Conservation (phyloP, 2,797 vertebrate species). For the Margarornis squamiger region DNA sequence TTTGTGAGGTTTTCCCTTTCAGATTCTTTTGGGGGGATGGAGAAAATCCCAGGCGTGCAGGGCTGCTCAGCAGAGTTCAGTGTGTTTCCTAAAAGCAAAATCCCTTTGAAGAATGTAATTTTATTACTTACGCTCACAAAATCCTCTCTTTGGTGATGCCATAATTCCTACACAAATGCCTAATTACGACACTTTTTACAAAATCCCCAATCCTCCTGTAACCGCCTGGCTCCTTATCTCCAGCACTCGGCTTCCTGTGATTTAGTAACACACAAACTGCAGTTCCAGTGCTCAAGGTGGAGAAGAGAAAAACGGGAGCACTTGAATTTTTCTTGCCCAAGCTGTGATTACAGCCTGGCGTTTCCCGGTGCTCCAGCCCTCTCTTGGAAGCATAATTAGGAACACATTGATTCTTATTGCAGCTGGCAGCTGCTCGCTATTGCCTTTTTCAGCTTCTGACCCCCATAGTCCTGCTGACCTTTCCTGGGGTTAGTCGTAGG, state of each 20-base stretch:
- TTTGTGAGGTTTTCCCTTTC: not conserved
- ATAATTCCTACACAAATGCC: not conserved
- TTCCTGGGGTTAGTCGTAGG: conserved; percentile 77
- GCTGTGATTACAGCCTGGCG: conserved; percentile 24
- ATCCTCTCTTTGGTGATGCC: not conserved
- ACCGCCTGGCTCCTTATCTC: conserved; percentile 57
- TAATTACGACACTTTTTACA: not conserved
- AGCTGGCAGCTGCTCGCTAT: conserved; percentile 72
- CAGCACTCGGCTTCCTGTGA: conserved; percentile 54
- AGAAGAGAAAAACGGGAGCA: conserved; percentile 28
- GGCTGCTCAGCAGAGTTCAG: not conserved
- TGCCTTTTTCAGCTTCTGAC: conserved; percentile 77
- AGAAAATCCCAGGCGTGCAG: not conserved
- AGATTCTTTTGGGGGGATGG: not conserved
- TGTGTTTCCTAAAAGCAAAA: not conserved
- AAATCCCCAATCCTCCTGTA: not conserved
- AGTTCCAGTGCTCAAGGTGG: not conserved
- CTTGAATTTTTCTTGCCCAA: not conserved
- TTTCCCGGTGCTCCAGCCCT: not conserved
- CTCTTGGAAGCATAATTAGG: conserved; percentile 71
- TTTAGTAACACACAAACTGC: conserved; percentile 2
- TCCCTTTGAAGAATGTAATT: not conserved
- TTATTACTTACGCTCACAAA: not conserved
- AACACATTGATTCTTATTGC: conserved; percentile 74
- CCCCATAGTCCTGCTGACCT: conserved; percentile 75